Conservation (phyloP, 2,888 invertebrate genomes). For the Dendrolimus pini region DNA sequence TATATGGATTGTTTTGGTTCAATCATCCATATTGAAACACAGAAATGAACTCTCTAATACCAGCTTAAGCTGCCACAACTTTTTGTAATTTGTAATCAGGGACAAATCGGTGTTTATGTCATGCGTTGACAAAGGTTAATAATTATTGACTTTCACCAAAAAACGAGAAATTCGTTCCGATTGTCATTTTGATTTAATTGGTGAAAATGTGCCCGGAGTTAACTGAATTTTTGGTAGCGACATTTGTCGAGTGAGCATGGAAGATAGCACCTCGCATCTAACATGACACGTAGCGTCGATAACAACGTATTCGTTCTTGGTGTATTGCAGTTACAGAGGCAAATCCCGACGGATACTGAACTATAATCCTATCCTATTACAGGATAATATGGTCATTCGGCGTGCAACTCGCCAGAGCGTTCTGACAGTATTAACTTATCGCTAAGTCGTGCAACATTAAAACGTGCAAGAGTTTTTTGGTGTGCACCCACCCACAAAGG, state of each 20-base stretch:
- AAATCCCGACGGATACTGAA: too few relatives aligned
- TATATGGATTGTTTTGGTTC: too few relatives aligned
- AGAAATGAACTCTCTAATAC: too few relatives aligned
- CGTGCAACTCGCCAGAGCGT: slow-evolving; percentile 44
- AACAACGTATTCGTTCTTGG: slow-evolving; percentile 3
- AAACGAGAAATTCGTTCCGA: slow-evolving; percentile 39
- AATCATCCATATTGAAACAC: too few relatives aligned
- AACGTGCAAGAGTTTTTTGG: slow-evolving; percentile 61
- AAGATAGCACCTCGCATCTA: slow-evolving; percentile 34
- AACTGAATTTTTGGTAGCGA: slow-evolving; percentile 37
- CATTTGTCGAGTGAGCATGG: slow-evolving; percentile 33
- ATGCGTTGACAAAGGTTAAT: slow-evolving; percentile 13
- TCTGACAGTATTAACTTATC: slow-evolving; percentile 64
- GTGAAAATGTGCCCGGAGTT: slow-evolving; percentile 33
- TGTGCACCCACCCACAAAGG: slow-evolving; percentile 47
- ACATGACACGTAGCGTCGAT: slow-evolving; percentile 19
- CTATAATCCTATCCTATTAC: too few relatives aligned
- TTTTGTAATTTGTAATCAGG: slow-evolving; percentile 3
- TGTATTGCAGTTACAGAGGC: too few relatives aligned
- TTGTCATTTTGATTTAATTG: slow-evolving; percentile 41
- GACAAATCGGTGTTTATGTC: slow-evolving; percentile 38
- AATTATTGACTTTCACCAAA: slow-evolving; percentile 34
- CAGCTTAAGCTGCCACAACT: too few relatives aligned
- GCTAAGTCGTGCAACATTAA: slow-evolving; percentile 66
- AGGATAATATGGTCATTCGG: slow-evolving; percentile 3